Base-by-base conservation (phyloP, 2,797 vertebrate genomes). In the Anisognathus igniventris region DNA sequence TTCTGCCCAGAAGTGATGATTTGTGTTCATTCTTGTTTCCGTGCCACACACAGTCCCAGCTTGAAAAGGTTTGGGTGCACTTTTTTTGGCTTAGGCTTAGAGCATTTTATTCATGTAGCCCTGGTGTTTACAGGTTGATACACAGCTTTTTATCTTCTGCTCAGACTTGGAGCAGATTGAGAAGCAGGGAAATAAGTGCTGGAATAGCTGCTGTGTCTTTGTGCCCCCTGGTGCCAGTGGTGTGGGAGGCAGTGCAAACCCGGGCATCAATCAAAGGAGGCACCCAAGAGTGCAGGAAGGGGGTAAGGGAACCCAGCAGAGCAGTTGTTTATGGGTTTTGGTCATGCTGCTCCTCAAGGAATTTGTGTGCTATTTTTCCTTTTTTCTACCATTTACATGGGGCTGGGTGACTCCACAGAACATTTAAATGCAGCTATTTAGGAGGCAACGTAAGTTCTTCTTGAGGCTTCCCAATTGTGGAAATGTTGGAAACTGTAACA, bases 61-160 rank as follows among this genome's bases (percentile, higher is more conserved):
- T 30, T 13, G 35, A 30, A 68, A 64, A 50, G 2, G 2, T 58
- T 86, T 64, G 16, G 2, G 14, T 53, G 30, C 2, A 1, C 12
- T 48, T 57, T 45, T 54, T 61, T 51, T 48, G 2, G 12, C 44
- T 78, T 48, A 44, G 56, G 9, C 31, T 61, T 40, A 20, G 50
- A 72, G 25, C 27, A 21, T 40, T 66, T 30, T 25, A 8, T 73
- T 18, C 14, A 4, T 14, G 27, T n/a, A 65, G 3, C 19, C n/a
- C 21, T 40, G 28, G 12, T 1, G 0, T n/a, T 33, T 2, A 20
- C 7, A 17, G 28, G 31, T 53, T 66, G 28, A 57, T 28, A 11
- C 11, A 12, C 21, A 14, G 12, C 20, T 58, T 70, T 66, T 62
- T 47, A 7, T 75, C 8, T 77, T 73, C 57, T 87, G 25, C 67